Evolutionary conservation across 2,113 vertebrate species (phyloP).

Genomic region (Clarias magur): DNA sequence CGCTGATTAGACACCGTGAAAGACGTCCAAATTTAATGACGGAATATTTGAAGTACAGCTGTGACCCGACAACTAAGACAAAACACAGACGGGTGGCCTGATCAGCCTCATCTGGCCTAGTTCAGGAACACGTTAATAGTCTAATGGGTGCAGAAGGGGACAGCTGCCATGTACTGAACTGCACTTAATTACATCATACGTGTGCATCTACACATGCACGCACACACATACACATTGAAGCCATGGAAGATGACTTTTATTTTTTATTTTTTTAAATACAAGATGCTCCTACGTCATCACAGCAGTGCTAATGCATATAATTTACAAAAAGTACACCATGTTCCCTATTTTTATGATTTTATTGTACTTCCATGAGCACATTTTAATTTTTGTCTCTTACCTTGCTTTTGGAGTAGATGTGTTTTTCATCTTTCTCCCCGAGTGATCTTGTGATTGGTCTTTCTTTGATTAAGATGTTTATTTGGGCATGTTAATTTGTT

Average conservation of each 20-base stretch:
- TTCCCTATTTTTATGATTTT: not conserved
- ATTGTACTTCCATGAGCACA: not conserved
- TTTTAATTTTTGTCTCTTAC: not conserved
- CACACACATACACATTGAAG: not conserved
- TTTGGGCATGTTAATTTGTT: not conserved
- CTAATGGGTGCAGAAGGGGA: slow-evolving; percentile 13
- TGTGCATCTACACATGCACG: not conserved
- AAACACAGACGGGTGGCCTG: slow-evolving; percentile 14
- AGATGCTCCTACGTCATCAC: not conserved
- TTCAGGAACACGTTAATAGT: slow-evolving; percentile 18
- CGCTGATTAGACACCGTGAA: not conserved
- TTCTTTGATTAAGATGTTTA: slow-evolving; percentile 13
- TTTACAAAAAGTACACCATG: not conserved
- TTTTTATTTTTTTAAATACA: not conserved
- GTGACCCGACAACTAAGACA: slow-evolving; percentile 14
- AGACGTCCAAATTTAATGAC: not conserved
- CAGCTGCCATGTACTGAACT: slow-evolving; percentile 15
- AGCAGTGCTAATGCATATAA: not conserved
- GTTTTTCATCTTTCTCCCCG: not conserved
- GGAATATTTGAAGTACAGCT: slow-evolving; percentile 1
- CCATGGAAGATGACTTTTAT: not conserved
- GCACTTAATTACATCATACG: slow-evolving; percentile 16
- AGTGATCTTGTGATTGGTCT: not conserved
- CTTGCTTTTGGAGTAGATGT: not conserved
- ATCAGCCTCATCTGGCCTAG: slow-evolving; percentile 23